A percentile compares a stretch with the other conserved stretches of the same genome.
These are phyloP conservation scores for Volucella inflata DNA, from an alignment of 2,888 invertebrate genomes.

Conservation along the genomic window DNA sequence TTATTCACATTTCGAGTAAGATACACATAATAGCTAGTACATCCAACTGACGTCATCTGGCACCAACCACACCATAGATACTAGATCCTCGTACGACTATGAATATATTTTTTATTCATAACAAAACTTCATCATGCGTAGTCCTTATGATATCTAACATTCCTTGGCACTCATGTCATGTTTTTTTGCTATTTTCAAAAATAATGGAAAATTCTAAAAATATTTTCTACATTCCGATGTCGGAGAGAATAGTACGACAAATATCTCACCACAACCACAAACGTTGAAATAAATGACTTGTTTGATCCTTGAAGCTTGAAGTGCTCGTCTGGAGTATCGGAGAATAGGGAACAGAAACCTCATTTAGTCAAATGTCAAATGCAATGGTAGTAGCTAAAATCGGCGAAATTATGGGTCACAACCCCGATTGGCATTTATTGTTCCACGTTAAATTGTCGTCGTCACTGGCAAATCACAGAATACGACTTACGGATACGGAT, in stretches of 20 bases:
- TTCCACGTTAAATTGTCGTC: slow-evolving; percentile 12
- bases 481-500: not conserved
- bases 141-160: too few species aligned
- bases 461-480: slow-evolving; percentile 34
- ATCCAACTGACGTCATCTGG: too few species aligned
- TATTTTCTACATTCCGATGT: too few species aligned
- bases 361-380: slow-evolving; percentile 43
- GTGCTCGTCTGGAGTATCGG: not conserved
- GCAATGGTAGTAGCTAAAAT: slow-evolving; percentile 24
- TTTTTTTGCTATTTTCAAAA: too few species aligned
- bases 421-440: slow-evolving; percentile 46
- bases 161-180: too few species aligned
- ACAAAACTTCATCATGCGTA: too few species aligned
- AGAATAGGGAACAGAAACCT: slow-evolving; percentile 1
- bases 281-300: slow-evolving; percentile 9
- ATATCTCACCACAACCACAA: not conserved
- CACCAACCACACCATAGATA: too few species aligned
- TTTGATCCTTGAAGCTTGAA: not conserved
- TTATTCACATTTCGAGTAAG: too few species aligned
- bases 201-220: too few species aligned
- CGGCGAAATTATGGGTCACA: slow-evolving; percentile 33
- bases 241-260: not conserved
- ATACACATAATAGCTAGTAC: too few species aligned
- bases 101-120: too few species aligned
- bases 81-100: too few species aligned